Base-by-base conservation (phyloP, 2,888 invertebrate species). In the Steromphala cineraria region DNA sequence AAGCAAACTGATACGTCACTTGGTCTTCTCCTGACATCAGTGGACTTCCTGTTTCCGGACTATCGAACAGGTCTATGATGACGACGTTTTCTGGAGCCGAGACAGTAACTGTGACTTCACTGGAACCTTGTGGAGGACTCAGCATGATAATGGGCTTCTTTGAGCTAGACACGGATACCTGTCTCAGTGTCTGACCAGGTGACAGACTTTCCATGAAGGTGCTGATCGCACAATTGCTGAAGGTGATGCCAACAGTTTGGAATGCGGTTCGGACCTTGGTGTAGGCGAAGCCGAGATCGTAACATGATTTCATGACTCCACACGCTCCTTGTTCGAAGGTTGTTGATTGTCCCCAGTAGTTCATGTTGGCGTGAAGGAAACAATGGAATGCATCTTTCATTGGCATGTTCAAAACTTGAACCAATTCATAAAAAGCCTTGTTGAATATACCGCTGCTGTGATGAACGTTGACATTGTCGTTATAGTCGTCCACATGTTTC, bases 381-480 rank as follows among this genome's bases (percentile, higher is more conserved):
- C 86, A 82, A 40, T 86, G 83, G 81, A 86, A 88, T 8, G 87
- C 85, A 13, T 81, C 78, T 46, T 40, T 75, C 5, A 81, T 67
- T 31, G 75, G 76, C 81, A 87, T 76, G 10, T 80, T 77, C 21
- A 36, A 56, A 2, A 67, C 74, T 5, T 75, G 53, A 0, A 82
- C 81, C 19, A 87, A 78, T 5, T 46, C 40, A 55, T 86, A 89
- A 80, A 88, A 90, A 8, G 83, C 86, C 15, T 84, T 67, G 67
- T 88, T 87, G 80, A 82, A 89, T 7, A 89, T 79, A 1, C 90
- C 90, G 78, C 88, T 89, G 62, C 87, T 81, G 56, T 79, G 83
- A 83, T 90, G 89, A 8, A 87, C 86, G 53, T 89, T 84, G 36
- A 86, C 78, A 7, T 62, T 55, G 2, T 55, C 15, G 17, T 46